Evolutionary conservation across 2,888 invertebrate species (phyloP).

Genomic region (Melinaea menophilus): DNA sequence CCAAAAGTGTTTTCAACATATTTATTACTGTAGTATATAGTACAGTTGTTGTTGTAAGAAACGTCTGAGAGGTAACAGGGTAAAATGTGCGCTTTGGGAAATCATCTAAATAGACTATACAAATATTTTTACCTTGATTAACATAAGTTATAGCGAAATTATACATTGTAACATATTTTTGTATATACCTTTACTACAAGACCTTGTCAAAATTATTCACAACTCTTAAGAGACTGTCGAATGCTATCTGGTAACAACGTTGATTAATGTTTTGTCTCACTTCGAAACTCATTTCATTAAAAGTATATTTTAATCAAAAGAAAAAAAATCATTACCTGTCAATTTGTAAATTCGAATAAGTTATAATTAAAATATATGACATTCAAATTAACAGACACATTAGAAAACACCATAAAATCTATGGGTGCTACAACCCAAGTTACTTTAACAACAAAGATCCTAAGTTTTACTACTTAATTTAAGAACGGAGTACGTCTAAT

Average conservation of each 20-base stretch:
- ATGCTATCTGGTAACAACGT: too few species aligned
- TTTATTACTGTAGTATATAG: constrained; percentile 11
- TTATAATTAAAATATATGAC: too few species aligned
- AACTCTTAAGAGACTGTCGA: too few species aligned
- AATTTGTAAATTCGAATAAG: too few species aligned
- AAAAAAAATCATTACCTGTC: too few species aligned
- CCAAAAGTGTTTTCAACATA: constrained; percentile 16
- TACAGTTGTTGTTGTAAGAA: constrained; percentile 20
- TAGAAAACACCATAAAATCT: too few species aligned
- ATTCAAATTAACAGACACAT: too few species aligned
- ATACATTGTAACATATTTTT: neutral
- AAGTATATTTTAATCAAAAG: too few species aligned
- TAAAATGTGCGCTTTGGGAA: constrained; percentile 29
- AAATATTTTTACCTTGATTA: constrained; percentile 12
- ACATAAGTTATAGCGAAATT: constrained; percentile 5
- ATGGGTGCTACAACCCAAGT: too few species aligned
- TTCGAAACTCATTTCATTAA: too few species aligned
- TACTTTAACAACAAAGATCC: neutral
- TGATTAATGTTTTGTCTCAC: too few species aligned
- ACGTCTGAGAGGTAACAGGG: constrained; percentile 23
- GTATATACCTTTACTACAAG: neutral
- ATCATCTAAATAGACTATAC: constrained; percentile 26
- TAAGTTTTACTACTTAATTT: constrained; percentile 11
- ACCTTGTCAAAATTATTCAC: too few species aligned
- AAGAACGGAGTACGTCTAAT: constrained; percentile 18